Evolutionary conservation across 2,797 vertebrate genomes (phyloP).

Genomic region (Masticophis lateralis): DNA sequence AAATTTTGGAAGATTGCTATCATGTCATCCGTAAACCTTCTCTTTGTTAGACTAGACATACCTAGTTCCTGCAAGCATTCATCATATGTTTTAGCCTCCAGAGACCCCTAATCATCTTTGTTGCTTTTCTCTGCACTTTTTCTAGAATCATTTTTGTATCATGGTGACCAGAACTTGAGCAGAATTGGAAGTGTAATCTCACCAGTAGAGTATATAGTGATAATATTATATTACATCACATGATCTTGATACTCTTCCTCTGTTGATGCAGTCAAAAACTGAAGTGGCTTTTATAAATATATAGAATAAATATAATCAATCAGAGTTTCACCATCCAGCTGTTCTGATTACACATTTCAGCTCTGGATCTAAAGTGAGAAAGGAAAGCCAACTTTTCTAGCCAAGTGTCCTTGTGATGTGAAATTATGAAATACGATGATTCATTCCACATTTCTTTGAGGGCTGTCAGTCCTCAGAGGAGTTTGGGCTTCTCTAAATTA

Average conservation of each 20-base stretch:
- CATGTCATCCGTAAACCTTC: neutral
- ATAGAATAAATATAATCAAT: neutral
- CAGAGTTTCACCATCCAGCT: neutral
- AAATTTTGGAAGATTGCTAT: neutral
- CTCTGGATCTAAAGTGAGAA: neutral
- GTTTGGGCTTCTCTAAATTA: conserved; percentile 1
- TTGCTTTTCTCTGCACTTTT: neutral
- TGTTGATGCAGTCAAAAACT: neutral
- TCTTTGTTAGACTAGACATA: neutral
- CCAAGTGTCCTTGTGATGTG: neutral
- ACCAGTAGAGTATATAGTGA: neutral
- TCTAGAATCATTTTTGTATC: neutral
- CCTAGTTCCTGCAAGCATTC: neutral
- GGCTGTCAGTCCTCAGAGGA: conserved; percentile 10
- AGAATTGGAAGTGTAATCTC: neutral
- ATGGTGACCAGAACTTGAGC: neutral
- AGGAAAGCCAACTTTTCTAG: neutral
- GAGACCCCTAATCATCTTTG: neutral
- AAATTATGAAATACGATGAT: neutral
- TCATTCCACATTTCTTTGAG: neutral
- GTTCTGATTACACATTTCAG: neutral
- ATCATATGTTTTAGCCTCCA: neutral
- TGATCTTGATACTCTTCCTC: neutral
- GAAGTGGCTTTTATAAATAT: neutral
- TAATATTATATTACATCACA: neutral